A percentile compares a stretch with the other conserved stretches of the same genome.
Evolutionary conservation across 2,888 invertebrate species (phyloP).

Genomic region (Chymomyza fuscimana): DNA sequence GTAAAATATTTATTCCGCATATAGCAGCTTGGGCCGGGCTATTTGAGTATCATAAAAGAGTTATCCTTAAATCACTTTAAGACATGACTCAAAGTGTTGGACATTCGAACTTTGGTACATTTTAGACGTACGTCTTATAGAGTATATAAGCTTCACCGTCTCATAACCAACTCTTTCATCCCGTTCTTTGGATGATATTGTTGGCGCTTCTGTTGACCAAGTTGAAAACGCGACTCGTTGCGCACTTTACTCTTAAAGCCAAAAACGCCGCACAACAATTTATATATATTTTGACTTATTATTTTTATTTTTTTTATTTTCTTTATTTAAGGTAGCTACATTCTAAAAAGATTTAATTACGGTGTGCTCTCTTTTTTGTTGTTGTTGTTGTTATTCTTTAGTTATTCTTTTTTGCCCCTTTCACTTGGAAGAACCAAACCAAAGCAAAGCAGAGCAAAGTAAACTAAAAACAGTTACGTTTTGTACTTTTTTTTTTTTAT

Average conservation of each 20-base stretch:
- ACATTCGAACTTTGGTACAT: no score
- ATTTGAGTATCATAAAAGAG: no score
- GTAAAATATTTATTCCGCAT: no score
- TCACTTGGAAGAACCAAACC: not conserved
- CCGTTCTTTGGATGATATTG: slow-evolving; percentile 10
- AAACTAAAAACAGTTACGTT: slow-evolving; percentile 37
- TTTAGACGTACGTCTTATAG: no score
- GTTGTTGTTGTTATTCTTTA: not conserved
- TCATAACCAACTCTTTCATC: slow-evolving; percentile 39
- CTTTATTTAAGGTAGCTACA: not conserved
- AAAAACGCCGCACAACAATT: not conserved
- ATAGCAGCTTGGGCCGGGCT: no score
- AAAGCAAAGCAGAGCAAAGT: not conserved
- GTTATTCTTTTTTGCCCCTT: slow-evolving; percentile 2
- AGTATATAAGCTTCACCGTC: not conserved
- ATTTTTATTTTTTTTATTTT: not conserved
- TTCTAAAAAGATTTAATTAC: slow-evolving; percentile 13
- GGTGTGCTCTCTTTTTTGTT: not conserved
- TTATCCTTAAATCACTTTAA: no score
- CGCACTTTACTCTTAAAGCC: slow-evolving; percentile 17
- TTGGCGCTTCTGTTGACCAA: slow-evolving; percentile 21
- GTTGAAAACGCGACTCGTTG: not conserved
- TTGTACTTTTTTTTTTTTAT: slow-evolving; percentile 31
- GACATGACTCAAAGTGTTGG: no score
- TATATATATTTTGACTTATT: not conserved